Evolutionary conservation across 2,888 invertebrate genomes (phyloP).

Genomic region (Atrina japonica): DNA sequence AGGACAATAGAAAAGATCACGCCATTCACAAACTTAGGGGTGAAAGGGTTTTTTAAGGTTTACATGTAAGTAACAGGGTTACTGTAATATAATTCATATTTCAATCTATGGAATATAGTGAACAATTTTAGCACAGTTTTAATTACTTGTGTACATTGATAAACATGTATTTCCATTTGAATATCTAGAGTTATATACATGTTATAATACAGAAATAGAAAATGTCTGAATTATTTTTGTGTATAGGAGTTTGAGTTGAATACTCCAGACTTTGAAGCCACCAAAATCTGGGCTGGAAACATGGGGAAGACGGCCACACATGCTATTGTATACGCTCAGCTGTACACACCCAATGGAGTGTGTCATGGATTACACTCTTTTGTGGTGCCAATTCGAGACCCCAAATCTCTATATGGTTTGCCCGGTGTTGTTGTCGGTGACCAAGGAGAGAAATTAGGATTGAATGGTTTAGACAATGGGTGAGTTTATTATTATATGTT

Average conservation of each 20-base stretch:
- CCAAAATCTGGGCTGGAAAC: slow-evolving; percentile 94
- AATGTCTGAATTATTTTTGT: too few relatives aligned
- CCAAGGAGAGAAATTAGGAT: slow-evolving; percentile 94
- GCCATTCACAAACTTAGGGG: too few relatives aligned
- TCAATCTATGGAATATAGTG: too few relatives aligned
- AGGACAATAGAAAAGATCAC: too few relatives aligned
- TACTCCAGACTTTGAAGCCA: slow-evolving; percentile 89
- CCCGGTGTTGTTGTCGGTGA: slow-evolving; percentile 94
- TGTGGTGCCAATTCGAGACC: slow-evolving; percentile 87
- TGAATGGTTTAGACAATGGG: slow-evolving; percentile 97
- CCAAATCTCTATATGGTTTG: slow-evolving; percentile 67
- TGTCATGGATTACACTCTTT: slow-evolving; percentile 94
- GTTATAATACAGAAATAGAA: too few relatives aligned
- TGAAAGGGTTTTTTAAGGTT: too few relatives aligned
- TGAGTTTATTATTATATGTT: slow-evolving; percentile 77
- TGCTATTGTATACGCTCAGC: slow-evolving; percentile 92
- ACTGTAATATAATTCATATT: too few relatives aligned
- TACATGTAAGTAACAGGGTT: too few relatives aligned
- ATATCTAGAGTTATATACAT: too few relatives aligned
- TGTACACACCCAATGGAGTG: slow-evolving; percentile 89
- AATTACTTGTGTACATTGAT: too few relatives aligned
- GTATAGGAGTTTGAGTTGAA: slow-evolving; percentile 87
- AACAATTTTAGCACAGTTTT: too few relatives aligned
- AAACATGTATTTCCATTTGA: too few relatives aligned
- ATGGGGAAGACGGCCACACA: slow-evolving; percentile 88